Evolutionary conservation across 64 coral and sea anemone species (phyloP).

Genomic region (Orbicella faveolata): DNA sequence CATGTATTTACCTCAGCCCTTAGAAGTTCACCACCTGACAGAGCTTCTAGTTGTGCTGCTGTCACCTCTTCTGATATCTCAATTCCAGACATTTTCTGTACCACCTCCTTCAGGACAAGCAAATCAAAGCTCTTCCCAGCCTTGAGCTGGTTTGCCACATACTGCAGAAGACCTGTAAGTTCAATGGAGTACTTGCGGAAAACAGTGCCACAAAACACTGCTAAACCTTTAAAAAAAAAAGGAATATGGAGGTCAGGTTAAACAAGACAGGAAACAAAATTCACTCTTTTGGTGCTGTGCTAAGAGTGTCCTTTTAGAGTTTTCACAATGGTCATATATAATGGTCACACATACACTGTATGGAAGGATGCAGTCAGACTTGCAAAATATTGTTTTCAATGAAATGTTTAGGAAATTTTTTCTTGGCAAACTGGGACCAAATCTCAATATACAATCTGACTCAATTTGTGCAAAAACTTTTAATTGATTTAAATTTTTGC

Average conservation of each 20-base stretch:
- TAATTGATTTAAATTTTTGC: no score
- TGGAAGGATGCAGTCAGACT: no score
- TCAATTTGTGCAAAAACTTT: no score
- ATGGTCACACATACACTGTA: no score
- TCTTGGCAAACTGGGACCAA: no score
- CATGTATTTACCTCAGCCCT: constrained; percentile 67
- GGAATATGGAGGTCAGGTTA: not conserved
- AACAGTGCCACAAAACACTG: constrained; percentile 94
- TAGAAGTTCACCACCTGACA: constrained; percentile 92
- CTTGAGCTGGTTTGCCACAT: constrained; percentile 94
- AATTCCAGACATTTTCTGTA: constrained; percentile 98
- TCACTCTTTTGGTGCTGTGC: no score
- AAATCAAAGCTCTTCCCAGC: constrained; percentile 98
- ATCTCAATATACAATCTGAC: no score
- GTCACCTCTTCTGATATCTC: constrained; percentile 99
- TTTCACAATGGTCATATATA: no score
- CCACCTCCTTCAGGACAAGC: constrained; percentile 91
- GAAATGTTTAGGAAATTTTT: no score
- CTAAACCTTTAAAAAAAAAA: constrained; percentile 57
- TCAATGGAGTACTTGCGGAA: constrained; percentile 96
- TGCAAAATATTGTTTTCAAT: no score
- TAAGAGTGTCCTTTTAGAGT: no score
- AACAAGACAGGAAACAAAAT: not conserved
- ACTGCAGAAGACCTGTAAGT: constrained; percentile 92
- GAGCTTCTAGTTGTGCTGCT: constrained; percentile 85